phyloP scores from a whole-genome alignment of 35 echinoderm and acorn worm species.

The Heliocidaris tuberculata region DNA sequence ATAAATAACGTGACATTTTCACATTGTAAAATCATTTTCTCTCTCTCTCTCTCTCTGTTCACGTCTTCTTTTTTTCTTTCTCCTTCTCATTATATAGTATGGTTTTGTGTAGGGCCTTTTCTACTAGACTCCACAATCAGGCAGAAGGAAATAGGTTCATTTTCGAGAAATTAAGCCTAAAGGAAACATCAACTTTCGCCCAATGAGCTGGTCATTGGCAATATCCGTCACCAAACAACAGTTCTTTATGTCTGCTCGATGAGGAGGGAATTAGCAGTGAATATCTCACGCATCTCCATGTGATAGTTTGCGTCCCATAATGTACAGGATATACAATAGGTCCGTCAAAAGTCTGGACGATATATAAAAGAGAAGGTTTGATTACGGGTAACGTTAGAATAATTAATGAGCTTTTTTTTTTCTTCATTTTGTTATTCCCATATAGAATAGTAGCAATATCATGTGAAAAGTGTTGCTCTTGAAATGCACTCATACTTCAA shows the following conservation, averaged over 20 bases:
- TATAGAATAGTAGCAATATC: too few species aligned
- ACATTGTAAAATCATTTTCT: background rate
- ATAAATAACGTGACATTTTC: too few species aligned
- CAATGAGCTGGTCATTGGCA: background rate
- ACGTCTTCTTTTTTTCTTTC: background rate
- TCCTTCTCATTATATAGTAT: background rate
- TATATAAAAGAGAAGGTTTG: too few species aligned
- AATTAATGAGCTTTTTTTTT: too few species aligned
- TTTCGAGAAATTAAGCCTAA: background rate
- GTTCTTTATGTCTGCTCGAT: conserved; percentile 2
- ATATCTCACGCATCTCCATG: background rate
- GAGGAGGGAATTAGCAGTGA: background rate
- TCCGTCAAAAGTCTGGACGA: background rate
- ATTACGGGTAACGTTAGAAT: too few species aligned
- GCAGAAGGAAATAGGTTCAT: background rate
- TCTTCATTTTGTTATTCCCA: too few species aligned
- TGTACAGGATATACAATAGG: background rate
- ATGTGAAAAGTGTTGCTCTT: too few species aligned
- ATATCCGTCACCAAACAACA: conserved; percentile 8
- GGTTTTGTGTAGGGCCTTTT: background rate
- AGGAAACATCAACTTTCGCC: conserved; percentile 8
- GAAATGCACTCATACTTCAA: too few species aligned
- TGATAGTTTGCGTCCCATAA: background rate
- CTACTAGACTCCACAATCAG: background rate
- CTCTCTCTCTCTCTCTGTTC: too few species aligned